A percentile compares a stretch with the other conserved stretches of the same genome.
Conservation (phyloP, 2,888 invertebrate species). For the Tricholauxania praeusta region DNA sequence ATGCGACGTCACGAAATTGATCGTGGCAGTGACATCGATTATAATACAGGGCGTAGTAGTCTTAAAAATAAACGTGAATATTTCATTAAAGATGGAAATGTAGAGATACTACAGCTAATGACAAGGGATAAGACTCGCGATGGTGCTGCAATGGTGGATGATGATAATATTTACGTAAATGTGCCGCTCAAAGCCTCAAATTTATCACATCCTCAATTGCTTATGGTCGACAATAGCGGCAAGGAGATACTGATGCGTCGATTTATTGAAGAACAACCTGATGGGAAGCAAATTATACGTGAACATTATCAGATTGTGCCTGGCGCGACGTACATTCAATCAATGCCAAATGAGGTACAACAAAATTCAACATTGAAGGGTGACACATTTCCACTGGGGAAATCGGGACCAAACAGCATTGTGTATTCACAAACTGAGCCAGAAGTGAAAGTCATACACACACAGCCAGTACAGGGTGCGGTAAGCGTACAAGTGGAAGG, state of each 20-base stretch:
- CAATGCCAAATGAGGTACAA: constrained; percentile 66
- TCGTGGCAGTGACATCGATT: constrained; percentile 77
- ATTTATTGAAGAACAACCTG: constrained; percentile 85
- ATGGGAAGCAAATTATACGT: constrained; percentile 74
- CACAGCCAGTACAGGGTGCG: constrained; percentile 63
- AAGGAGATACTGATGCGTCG: constrained; percentile 87
- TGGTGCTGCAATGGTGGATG: constrained; percentile 65
- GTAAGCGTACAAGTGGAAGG: constrained; percentile 59
- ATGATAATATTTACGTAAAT: constrained; percentile 73
- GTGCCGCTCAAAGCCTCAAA: constrained; percentile 70
- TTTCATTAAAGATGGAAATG: constrained; percentile 86
- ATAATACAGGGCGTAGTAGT: constrained; percentile 61
- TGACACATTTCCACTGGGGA: constrained; percentile 60
- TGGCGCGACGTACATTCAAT: constrained; percentile 62
- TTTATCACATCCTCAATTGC: constrained; percentile 73
- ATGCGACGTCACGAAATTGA: constrained; percentile 82
- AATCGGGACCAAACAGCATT: constrained; percentile 65
- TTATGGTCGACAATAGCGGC: constrained; percentile 81
- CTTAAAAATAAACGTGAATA: constrained; percentile 73
- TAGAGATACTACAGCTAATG: constrained; percentile 84
- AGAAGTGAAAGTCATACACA: constrained; percentile 68
- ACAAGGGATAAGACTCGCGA: constrained; percentile 76
- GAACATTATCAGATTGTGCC: constrained; percentile 69
- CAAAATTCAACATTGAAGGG: constrained; percentile 60
- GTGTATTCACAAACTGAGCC: constrained; percentile 71